Percentiles rank a stretch among this genome's conserved stretches.
These are phyloP conservation scores for Anseranas semipalmata DNA, from an alignment of 2,113 vertebrate genomes.

Conservation along the genomic window DNA sequence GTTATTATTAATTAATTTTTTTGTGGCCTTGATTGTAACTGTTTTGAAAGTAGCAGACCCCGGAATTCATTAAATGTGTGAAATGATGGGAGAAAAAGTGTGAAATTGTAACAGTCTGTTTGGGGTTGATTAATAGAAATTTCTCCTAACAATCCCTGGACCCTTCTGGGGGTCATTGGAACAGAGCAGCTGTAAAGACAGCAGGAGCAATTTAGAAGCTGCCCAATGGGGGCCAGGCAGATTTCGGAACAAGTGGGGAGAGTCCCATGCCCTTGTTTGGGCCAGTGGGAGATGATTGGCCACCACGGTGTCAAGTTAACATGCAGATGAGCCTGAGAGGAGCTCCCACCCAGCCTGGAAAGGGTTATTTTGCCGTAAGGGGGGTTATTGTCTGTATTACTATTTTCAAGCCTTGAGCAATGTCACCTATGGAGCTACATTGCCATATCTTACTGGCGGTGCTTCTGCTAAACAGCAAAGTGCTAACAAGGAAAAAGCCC, in stretches of 20 bases:
- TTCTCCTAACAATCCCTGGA: conserved; percentile 77
- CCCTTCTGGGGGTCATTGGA: conserved; percentile 83
- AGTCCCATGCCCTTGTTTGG: conserved; percentile 69
- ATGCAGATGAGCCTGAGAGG: conserved; percentile 58
- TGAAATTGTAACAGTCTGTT: conserved; percentile 85
- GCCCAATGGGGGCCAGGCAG: conserved; percentile 58
- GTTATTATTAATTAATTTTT: conserved; percentile 9
- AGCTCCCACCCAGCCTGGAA: not conserved
- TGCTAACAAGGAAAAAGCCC: not conserved
- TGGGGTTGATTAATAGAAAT: conserved; percentile 86
- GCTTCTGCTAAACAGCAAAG: not conserved
- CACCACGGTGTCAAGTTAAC: conserved; percentile 64
- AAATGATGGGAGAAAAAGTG: conserved; percentile 82
- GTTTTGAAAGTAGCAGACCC: conserved; percentile 74
- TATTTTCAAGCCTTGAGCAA: not conserved
- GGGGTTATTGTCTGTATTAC: not conserved
- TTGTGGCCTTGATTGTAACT: conserved; percentile 53
- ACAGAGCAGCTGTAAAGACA: conserved; percentile 85
- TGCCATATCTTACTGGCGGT: not conserved
- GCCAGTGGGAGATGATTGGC: conserved; percentile 54
- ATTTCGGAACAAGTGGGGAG: conserved; percentile 73
- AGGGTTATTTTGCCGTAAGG: conserved; percentile 20
- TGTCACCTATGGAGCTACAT: not conserved
- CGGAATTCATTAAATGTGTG: conserved; percentile 81
- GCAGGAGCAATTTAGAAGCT: conserved; percentile 79